Percentiles rank a stretch among this genome's conserved stretches.
Conservation (phyloP, 2,113 vertebrate genomes). For the Oryctolagus cuniculus region DNA sequence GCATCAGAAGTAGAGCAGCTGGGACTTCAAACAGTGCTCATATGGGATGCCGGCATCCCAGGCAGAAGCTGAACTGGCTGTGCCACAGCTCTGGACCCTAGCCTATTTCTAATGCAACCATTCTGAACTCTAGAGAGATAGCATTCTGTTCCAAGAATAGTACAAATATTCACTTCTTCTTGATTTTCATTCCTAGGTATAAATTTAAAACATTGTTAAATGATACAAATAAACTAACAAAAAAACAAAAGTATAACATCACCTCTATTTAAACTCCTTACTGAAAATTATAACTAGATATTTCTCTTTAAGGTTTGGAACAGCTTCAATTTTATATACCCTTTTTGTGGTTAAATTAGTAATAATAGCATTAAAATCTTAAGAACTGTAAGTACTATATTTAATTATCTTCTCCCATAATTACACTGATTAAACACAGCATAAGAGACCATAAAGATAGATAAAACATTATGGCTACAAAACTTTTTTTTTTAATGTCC, state of each 20-base stretch:
- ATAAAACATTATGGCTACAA: conserved; percentile 91
- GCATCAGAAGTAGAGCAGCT: too few relatives aligned
- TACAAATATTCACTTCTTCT: conserved; percentile 65
- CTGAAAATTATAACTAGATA: conserved; percentile 75
- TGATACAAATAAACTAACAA: conserved; percentile 62
- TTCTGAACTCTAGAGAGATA: conserved; percentile 42
- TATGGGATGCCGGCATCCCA: too few relatives aligned
- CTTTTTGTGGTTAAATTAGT: conserved; percentile 83
- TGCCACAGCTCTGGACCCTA: not conserved
- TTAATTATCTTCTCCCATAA: conserved; percentile 91
- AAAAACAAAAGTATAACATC: conserved; percentile 36
- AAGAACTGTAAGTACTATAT: conserved; percentile 88
- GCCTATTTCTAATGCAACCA: conserved; percentile 29
- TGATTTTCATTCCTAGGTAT: conserved; percentile 52
- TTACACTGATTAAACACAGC: conserved; percentile 91
- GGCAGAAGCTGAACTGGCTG: too few relatives aligned
- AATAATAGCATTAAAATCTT: conserved; percentile 87
- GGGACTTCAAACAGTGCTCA: too few relatives aligned
- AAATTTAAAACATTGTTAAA: conserved; percentile 71
- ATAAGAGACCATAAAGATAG: conserved; percentile 90
- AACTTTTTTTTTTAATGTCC: conserved; percentile 89
- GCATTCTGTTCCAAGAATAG: conserved; percentile 19
- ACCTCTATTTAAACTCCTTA: conserved; percentile 72
- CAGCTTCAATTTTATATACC: conserved; percentile 73
- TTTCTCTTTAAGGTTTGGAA: conserved; percentile 79